Evolutionary conservation across 2,113 vertebrate genomes (phyloP).

Genomic region (Notechis scutatus): DNA sequence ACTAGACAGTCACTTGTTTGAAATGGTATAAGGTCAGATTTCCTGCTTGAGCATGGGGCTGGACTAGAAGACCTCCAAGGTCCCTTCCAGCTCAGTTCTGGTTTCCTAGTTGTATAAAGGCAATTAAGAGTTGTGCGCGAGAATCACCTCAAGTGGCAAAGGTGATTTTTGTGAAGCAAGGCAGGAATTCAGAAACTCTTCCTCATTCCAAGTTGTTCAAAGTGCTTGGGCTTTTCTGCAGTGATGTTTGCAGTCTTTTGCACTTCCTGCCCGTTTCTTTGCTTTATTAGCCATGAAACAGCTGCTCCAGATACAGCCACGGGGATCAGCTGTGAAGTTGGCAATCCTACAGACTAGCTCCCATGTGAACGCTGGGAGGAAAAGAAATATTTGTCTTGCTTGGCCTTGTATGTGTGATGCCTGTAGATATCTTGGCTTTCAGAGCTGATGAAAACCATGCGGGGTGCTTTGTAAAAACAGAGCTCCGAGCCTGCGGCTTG

Average conservation of each 20-base stretch:
- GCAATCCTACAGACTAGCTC: not conserved
- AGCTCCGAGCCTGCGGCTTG: not conserved
- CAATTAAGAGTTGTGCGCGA: too few relatives aligned
- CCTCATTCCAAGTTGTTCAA: not conserved
- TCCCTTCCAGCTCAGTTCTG: too few relatives aligned
- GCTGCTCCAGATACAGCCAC: not conserved
- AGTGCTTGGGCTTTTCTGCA: not conserved
- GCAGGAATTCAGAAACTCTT: too few relatives aligned
- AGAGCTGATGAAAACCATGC: not conserved
- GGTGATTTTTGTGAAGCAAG: too few relatives aligned
- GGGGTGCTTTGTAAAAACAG: not conserved
- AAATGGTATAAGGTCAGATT: too few relatives aligned
- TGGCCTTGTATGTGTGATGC: not conserved
- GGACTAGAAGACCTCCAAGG: too few relatives aligned
- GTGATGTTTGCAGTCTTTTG: not conserved
- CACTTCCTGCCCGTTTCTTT: not conserved
- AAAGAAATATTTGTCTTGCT: not conserved
- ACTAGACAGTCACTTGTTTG: too few relatives aligned
- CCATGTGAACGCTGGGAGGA: not conserved
- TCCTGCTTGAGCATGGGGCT: too few relatives aligned
- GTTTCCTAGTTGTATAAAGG: too few relatives aligned
- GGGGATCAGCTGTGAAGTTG: not conserved
- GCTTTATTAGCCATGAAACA: not conserved
- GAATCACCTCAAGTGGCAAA: too few relatives aligned
- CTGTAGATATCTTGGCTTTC: not conserved